Conservation (phyloP, 1,140 invertebrate species). For the Zaprionus davidi region DNA sequence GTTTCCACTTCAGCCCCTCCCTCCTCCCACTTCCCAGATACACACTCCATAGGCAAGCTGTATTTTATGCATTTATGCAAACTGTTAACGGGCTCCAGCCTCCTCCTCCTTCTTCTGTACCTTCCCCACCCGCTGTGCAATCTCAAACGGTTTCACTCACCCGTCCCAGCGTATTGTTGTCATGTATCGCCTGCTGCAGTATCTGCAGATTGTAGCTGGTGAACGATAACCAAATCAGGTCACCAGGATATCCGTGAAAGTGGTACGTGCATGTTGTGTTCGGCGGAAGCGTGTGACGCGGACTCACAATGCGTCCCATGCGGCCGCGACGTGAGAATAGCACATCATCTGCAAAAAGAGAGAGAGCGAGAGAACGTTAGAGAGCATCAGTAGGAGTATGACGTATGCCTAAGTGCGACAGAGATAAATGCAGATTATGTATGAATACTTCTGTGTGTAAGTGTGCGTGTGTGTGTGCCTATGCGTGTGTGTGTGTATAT, state of each 20-base stretch:
- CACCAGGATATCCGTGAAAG: slow-evolving; percentile 90
- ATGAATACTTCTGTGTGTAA: slow-evolving; percentile 22
- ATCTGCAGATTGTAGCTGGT: slow-evolving; percentile 92
- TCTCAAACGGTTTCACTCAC: slow-evolving; percentile 69
- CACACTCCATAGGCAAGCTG: slow-evolving; percentile 12
- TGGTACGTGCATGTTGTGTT: slow-evolving; percentile 94
- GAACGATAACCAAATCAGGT: slow-evolving; percentile 94
- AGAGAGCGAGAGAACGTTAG: slow-evolving; percentile 11
- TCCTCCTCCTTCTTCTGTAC: too few relatives aligned
- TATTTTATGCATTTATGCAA: slow-evolving; percentile 72
- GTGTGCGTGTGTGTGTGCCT: slow-evolving; percentile 1
- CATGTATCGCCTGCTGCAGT: slow-evolving; percentile 85
- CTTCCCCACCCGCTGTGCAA: slow-evolving; percentile 5
- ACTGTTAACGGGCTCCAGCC: slow-evolving; percentile 33
- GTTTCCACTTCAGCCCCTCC: slow-evolving; percentile 21
- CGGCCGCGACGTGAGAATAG: slow-evolving; percentile 85
- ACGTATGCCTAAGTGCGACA: slow-evolving; percentile 26
- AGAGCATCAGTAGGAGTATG: slow-evolving; percentile 12
- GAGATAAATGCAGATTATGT: slow-evolving; percentile 58
- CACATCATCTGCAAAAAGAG: slow-evolving; percentile 83
- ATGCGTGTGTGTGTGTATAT: slow-evolving; percentile 22
- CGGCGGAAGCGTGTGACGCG: slow-evolving; percentile 92
- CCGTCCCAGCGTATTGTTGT: slow-evolving; percentile 83
- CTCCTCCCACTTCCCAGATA: not conserved
- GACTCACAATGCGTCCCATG: slow-evolving; percentile 89